Evolutionary conservation across 30 jellyfish, hydroid and myxozoan genomes (phyloP).

Genomic region (Catostylus mosaicus): DNA sequence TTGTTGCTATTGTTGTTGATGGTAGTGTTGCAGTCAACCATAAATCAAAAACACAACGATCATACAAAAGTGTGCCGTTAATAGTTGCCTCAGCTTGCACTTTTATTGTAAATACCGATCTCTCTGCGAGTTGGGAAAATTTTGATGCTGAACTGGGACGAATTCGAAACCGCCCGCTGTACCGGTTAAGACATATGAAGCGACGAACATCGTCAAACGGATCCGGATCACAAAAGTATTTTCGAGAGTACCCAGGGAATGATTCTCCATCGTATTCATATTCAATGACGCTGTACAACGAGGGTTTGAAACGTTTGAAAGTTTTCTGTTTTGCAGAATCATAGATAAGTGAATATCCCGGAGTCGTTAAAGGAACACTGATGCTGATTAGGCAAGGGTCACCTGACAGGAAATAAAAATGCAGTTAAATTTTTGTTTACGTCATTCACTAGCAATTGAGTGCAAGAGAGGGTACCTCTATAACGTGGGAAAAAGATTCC

Average conservation of each 20-base stretch:
- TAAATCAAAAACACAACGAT: slow-evolving; percentile 9
- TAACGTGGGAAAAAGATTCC: too few relatives aligned
- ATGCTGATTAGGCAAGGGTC: slow-evolving; percentile 13
- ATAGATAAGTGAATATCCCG: slow-evolving; percentile 3
- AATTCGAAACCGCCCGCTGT: slow-evolving; percentile 52
- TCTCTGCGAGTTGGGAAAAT: slow-evolving; percentile 6
- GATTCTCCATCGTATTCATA: slow-evolving; percentile 21
- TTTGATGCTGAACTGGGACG: slow-evolving; percentile 1
- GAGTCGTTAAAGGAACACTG: slow-evolving; percentile 24
- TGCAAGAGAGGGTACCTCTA: too few relatives aligned
- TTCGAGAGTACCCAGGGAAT: slow-evolving; percentile 35
- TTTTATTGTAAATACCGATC: slow-evolving; percentile 12
- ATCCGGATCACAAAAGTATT: slow-evolving; percentile 46
- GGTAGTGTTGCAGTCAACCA: slow-evolving; percentile 1
- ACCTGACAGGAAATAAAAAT: slow-evolving; percentile 37
- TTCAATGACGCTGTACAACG: slow-evolving; percentile 34
- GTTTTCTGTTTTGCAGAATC: slow-evolving; percentile 21
- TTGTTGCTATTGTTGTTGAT: slow-evolving; percentile 8
- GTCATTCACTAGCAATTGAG: too few relatives aligned
- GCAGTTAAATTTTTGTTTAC: too few relatives aligned
- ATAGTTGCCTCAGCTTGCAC: slow-evolving; percentile 50
- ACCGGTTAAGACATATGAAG: slow-evolving; percentile 61
- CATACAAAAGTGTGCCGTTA: background rate
- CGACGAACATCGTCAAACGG: slow-evolving; percentile 48
- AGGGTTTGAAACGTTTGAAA: slow-evolving; percentile 25